A percentile compares a stretch with the other conserved stretches of the same genome.
These are phyloP conservation scores for Cephus runcator DNA, from an alignment of 2,888 invertebrate genomes.

Conservation along the genomic window DNA sequence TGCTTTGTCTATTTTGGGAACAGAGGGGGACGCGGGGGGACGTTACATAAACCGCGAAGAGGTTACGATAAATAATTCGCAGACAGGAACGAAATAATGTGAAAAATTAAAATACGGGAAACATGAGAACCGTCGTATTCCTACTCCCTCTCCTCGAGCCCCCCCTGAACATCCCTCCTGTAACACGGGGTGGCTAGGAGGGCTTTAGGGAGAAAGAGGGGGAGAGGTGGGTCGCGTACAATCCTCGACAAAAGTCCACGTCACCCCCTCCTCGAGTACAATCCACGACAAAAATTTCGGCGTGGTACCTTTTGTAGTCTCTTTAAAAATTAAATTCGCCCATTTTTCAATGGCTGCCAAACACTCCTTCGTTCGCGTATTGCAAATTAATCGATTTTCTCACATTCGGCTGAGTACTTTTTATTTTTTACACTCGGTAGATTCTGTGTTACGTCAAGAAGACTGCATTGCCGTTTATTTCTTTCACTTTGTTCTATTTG, in stretches of 20 bases:
- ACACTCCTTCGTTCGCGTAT: not conserved
- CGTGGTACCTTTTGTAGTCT: not conserved
- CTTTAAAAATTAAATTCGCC: not conserved
- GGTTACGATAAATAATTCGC: constrained; percentile 32
- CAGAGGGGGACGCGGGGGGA: not conserved
- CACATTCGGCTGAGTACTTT: not conserved
- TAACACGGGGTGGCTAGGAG: constrained; percentile 58
- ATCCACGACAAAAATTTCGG: constrained; percentile 40
- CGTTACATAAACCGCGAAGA: not conserved
- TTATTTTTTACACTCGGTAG: not conserved
- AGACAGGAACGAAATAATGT: constrained; percentile 13
- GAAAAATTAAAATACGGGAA: constrained; percentile 52
- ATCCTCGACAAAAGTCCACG: constrained; percentile 49
- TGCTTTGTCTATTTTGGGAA: not conserved
- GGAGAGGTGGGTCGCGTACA: constrained; percentile 61
- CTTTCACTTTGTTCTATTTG: not conserved
- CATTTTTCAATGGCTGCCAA: not conserved
- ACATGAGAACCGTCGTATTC: constrained; percentile 60
- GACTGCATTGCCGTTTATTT: not conserved
- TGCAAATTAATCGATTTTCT: not conserved
- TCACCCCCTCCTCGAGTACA: constrained; percentile 50
- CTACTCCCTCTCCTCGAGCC: constrained; percentile 31
- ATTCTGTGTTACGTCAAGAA: not conserved
- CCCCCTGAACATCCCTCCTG: constrained; percentile 39
- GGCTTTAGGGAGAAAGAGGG: constrained; percentile 54